Percentiles rank a stretch among this genome's conserved stretches.
These are phyloP conservation scores for Reinhardtius hippoglossoides DNA, from an alignment of 2,113 vertebrate species.

Conservation along the genomic window DNA sequence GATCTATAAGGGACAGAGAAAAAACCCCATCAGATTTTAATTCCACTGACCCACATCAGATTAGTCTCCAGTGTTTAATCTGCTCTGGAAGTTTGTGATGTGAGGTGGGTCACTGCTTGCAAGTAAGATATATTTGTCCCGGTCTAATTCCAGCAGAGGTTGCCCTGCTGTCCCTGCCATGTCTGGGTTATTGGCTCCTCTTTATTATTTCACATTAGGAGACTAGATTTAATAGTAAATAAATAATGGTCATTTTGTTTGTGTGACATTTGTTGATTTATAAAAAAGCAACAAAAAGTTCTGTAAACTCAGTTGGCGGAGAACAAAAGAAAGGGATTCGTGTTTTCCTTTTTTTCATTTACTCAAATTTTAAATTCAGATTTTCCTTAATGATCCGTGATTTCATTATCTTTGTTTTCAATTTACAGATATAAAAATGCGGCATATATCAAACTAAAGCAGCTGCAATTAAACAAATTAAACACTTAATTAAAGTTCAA, in stretches of 20 bases:
- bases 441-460: neutral
- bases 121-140: conserved; percentile 18
- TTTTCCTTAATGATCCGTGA: neutral
- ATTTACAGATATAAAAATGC: neutral
- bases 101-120: conserved; percentile 3
- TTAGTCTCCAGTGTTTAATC: conserved; percentile 23
- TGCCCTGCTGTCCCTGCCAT: neutral
- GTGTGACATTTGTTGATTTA: neutral
- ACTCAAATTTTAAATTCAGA: neutral
- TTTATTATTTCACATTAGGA: neutral
- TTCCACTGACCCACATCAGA: conserved; percentile 15
- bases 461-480: neutral
- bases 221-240: neutral
- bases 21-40: neutral
- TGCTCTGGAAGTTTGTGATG: conserved; percentile 10
- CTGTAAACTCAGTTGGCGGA: neutral
- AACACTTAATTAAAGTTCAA: neutral
- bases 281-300: neutral
- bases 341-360: neutral
- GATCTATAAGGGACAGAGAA: neutral
- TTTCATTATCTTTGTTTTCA: neutral
- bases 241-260: neutral
- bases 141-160: conserved; percentile 13
- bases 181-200: neutral
- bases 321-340: neutral